Percentiles rank a stretch among this genome's conserved stretches.
phyloP scores from a whole-genome alignment of 2,888 invertebrate genomes.

The Nomada hirtipes region DNA sequence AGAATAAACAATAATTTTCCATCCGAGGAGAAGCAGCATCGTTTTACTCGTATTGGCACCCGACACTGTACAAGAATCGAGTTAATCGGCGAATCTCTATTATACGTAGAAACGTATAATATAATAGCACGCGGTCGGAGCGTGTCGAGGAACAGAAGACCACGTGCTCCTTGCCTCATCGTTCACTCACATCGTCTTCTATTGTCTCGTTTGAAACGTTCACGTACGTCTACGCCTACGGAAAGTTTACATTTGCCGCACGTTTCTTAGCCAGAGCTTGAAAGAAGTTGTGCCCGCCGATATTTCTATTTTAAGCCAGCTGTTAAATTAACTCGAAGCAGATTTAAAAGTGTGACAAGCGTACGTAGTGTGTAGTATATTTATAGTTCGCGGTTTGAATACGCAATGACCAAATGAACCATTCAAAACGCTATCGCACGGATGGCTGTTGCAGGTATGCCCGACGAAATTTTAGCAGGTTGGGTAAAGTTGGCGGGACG shows the following conservation, averaged over 20 bases:
- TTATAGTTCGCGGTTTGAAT: slow-evolving; percentile 20
- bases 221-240: not conserved
- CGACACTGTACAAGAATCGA: not conserved
- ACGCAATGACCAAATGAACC: not conserved
- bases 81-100: not conserved
- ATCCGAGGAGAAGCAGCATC: no score
- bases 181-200: slow-evolving; percentile 11
- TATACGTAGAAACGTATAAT: not conserved
- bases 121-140: slow-evolving; percentile 51
- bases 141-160: slow-evolving; percentile 50
- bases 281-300: no score
- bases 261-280: no score
- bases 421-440: not conserved
- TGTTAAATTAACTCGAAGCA: not conserved
- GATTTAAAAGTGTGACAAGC: not conserved
- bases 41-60: not conserved
- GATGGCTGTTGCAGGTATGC: not conserved
- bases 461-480: not conserved
- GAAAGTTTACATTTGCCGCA: not conserved
- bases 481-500: slow-evolving; percentile 6
- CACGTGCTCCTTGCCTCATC: slow-evolving; percentile 59
- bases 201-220: not conserved
- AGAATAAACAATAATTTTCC: no score
- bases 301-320: no score
- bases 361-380: slow-evolving; percentile 2